Base-by-base conservation (phyloP, 2,113 vertebrate species). In the Misgurnus mizolepis region DNA sequence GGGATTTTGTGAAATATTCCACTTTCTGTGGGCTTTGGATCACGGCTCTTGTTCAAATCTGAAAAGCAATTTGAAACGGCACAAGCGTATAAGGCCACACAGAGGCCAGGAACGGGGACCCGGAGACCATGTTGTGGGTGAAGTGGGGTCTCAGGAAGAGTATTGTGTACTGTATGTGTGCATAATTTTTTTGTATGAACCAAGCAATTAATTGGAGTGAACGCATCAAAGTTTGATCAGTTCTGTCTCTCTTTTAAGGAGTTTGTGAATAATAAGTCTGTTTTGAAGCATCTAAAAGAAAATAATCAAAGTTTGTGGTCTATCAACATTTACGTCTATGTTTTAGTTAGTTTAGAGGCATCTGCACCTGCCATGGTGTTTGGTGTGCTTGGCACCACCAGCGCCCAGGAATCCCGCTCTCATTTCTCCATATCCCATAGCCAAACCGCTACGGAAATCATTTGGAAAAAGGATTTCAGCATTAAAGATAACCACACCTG, bases 1-100 rank as follows among this genome's bases (percentile, higher is more conserved):
- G 49, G n/a, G 83, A 83, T 70, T 80, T 81, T 84, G 47, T 83
- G 86, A 92, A 92, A 91, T 79, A 88, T 89, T 89, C 87, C 85
- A 77, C 86, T 90, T 84, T 79, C 58, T 83, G 5, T 76, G 74
- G 83, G 53, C 76, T 84, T 85, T 64, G 78, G 80, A 80, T 70
- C 71, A n/a, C 64, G 84, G 74, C n/a, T 71, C 6, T 5, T 22
- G 14, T 60, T 85, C 66, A 75, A 67, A 83, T 81, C 39, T 60
- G 56, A 86, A 83, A 83, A 82, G 80, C 80, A 78, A 76, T 79
- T 83, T 82, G 39, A 85, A 80, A 71, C 50, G 8, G 74, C 22
- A 10, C 65, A 76, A 71, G 50, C 12, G 12, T 53, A 5, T 53
- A 12, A 67, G 67, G 61, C 53, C 67, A 79, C 61, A 58, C 27